Evolutionary conservation across 2,797 vertebrate species (phyloP).

Genomic region (Emys orbicularis): DNA sequence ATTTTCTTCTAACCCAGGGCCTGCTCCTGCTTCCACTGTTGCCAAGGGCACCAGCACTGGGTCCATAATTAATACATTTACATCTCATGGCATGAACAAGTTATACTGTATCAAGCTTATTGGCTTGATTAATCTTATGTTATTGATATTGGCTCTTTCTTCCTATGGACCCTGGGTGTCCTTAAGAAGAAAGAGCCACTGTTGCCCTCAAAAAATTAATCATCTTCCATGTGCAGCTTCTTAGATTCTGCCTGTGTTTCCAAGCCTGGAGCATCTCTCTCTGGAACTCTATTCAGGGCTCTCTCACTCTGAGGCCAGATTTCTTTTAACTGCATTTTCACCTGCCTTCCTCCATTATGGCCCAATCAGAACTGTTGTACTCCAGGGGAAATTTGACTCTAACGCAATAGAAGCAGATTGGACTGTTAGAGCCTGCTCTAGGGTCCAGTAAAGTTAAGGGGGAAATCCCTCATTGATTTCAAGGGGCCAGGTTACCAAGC

Average conservation of each 20-base stretch:
- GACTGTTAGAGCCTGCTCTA: not conserved
- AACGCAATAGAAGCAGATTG: not conserved
- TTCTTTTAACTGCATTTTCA: not conserved
- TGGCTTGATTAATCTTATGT: too few relatives aligned
- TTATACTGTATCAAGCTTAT: not conserved
- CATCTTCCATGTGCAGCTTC: not conserved
- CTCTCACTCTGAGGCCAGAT: not conserved
- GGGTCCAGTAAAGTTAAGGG: not conserved
- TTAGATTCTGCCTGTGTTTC: not conserved
- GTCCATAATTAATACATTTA: not conserved
- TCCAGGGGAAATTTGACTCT: not conserved
- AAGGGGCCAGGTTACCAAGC: not conserved
- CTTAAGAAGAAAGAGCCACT: not conserved
- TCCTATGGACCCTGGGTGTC: not conserved
- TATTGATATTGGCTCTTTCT: not conserved
- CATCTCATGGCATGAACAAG: not conserved
- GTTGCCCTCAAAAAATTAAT: rapidly evolving
- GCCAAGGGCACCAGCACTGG: not conserved
- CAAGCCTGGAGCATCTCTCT: not conserved
- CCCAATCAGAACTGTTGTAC: not conserved
- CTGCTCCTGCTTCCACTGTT: not conserved
- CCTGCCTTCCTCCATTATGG: not conserved
- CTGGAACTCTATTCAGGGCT: not conserved
- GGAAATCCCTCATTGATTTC: not conserved
- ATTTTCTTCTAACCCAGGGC: not conserved